phyloP scores from a whole-genome alignment of 2,888 invertebrate genomes.

The Pterostichus madidus region DNA sequence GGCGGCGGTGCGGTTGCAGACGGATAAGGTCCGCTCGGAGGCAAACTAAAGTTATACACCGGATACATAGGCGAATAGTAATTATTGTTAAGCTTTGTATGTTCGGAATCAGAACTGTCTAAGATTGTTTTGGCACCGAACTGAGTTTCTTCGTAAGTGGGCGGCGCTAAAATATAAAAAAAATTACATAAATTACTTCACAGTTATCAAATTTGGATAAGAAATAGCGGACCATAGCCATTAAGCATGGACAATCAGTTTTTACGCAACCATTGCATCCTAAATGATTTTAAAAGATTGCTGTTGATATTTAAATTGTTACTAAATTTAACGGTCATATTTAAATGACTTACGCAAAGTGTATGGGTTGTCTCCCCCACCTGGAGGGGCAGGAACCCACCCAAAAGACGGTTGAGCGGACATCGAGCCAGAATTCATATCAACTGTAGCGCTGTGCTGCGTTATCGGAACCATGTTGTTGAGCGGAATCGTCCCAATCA shows the following conservation, averaged over 20 bases:
- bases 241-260: too few species aligned
- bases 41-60: conserved; percentile 69
- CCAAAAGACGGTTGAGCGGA: conserved; percentile 69
- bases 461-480: conserved; percentile 77
- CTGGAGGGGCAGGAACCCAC: conserved; percentile 70
- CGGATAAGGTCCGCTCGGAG: neutral
- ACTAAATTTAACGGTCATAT: too few species aligned
- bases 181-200: neutral
- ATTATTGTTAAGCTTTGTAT: conserved; percentile 77
- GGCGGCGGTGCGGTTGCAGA: conserved; percentile 21
- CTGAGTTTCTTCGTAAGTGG: conserved; percentile 83
- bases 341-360: conserved; percentile 78
- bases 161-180: conserved; percentile 79
- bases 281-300: too few species aligned
- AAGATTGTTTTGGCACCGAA: conserved; percentile 82
- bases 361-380: conserved; percentile 74
- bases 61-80: conserved; percentile 72
- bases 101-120: conserved; percentile 82
- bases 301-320: too few species aligned
- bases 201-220: too few species aligned
- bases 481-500: conserved; percentile 88
- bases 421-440: conserved; percentile 52
- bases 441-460: conserved; percentile 71
- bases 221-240: too few species aligned
- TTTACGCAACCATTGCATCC: too few species aligned